Base-by-base conservation (phyloP, 1,140 invertebrate species). In the Euwallacea similis region DNA sequence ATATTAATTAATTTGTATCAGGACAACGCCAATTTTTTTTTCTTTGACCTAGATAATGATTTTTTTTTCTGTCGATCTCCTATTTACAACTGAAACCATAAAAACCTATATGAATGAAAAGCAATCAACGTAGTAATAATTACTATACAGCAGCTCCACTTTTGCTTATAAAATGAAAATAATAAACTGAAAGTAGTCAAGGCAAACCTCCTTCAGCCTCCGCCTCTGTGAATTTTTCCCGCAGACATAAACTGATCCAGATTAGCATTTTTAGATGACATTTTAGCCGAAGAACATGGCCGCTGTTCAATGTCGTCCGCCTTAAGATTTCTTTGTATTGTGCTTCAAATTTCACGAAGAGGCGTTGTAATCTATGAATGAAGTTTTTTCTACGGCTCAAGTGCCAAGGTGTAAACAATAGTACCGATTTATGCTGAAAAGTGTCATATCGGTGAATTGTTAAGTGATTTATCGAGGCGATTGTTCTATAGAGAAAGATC, bases 241-340 rank as follows among this genome's bases (percentile, higher is more conserved):
- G 62, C 16, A 70, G 41, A n/a, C 46, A 58, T 44, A 54, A 66
- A 43, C 56, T 62, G 71, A 72, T 72, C 71, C 58, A 72, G 64
- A 72, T 72, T 72, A 62, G 65, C 71, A 72, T 72, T 72, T 72
- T 72, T 72, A 63, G 71, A 72, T 72, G 71, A 72, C 71, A 72
- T 72, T 72, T 56, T 66, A 50, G 41, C 44, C 42, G 44, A 47
- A 33, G 7, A 66, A 71, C 41, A 71, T 71, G 69, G 65, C 61
- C 65, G 71, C 65, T 41, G 65, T 72, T 72, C 71, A 72, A 72
- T 72, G 71, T 72, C 71, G 47, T 55, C 64, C 71, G 71, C 71
- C 71, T 71, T 65, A 64, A 64, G 63, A 66, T 65, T 71, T 66
- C 62, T 59, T 71, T 71, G 60, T 70, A 41, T 58, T 44, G 56